Base-by-base conservation (phyloP, 2,797 vertebrate species). In the Rhynchotus rufescens region DNA sequence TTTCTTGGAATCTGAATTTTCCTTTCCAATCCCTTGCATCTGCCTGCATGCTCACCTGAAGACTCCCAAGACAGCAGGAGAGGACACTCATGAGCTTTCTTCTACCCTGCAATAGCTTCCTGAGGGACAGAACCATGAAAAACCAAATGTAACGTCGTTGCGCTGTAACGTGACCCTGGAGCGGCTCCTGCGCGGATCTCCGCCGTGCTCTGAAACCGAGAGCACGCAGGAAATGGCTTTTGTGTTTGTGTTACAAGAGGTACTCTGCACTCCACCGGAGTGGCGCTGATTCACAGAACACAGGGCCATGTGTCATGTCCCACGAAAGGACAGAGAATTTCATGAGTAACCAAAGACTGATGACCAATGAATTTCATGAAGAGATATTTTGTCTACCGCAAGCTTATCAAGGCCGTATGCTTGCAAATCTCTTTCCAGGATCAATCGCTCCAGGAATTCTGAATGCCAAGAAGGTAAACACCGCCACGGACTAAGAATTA, bases 21-120 rank as follows among this genome's bases (percentile, higher is more conserved):
- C 22, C 74, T 64, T 77, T 30, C 72, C 57, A 57, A 44, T 77
- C 16, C 84, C 67, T n/a, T 6, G 34, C 66, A 28, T 62, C 26
- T 88, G 74, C 67, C 67, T 60, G 2, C 8, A 30, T 15, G 38
- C 32, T 56, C 64, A 3, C 5, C 45, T 4, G 42, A 38, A 54
- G 74, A 28, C 28, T 64, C 72, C 47, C 72, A 36, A 0, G 1
- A 23, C 3, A 17, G 0, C 2, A n/a, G 52, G 30, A 66, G 25
- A 22, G 49, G 45, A 19, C 12, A 4, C 15, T 45, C 30, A 28
- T n/a, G 69, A 14, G 16, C 73, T 38, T 42, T 23, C 10, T 57
- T 26, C 73, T 54, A 40, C 12, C 30, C 45, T 6, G 49, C 22
- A 15, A 19, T 22, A 59, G 62, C 30, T 22, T 36, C 32, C 59